Evolutionary conservation across 2,113 vertebrate species (phyloP), one percentile per base, ranked within the genome.

Genomic region (Empidonax alnorum): DNA sequence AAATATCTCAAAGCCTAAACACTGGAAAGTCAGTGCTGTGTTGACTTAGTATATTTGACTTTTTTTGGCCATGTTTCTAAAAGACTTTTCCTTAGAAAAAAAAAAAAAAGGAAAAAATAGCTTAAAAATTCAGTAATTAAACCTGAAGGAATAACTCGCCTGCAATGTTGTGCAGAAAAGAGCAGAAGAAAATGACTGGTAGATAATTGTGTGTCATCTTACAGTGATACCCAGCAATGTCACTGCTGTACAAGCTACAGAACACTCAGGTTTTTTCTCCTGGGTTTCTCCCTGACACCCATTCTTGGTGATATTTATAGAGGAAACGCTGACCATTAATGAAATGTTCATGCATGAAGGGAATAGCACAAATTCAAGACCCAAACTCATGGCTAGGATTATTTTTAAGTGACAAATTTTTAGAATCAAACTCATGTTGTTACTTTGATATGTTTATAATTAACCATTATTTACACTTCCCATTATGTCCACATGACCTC

Each of bases 181-280:
- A 79, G 37, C 10, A 65, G 62, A 61, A 82, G 24, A 83, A 23
- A 68, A 44, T 22, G 28, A 66, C 35, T 15, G 9, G 33, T 5
- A 76, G 25, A 5, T 20, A 77, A 74, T 0, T 25, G 23, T 52
- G 7, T 4, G 19, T 11, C 62, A 55, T 19, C 46, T 69, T 49
- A 56, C 12, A 77, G 3, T 1, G 9, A 58, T 4, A 63, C 2
- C 39, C 84, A 66, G 46, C 39, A 67, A 31, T 3, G n/a, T n/a
- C 71, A 83, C n/a, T n/a, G 30, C 52, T 56, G 44, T 12, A 53
- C 12, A 41, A 87, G 65, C 46, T 49, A 37, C 33, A 53, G 25
- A 27, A n/a, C 5, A 62, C 1, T 3, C 9, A 12, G 17, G 18
- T 15, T 12, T 62, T 47, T 41, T 22, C 0, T 2, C 16, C 31